A percentile compares a stretch with the other conserved stretches of the same genome.
Evolutionary conservation across 2,113 vertebrate species (phyloP).

Genomic region (Columba janthina): DNA sequence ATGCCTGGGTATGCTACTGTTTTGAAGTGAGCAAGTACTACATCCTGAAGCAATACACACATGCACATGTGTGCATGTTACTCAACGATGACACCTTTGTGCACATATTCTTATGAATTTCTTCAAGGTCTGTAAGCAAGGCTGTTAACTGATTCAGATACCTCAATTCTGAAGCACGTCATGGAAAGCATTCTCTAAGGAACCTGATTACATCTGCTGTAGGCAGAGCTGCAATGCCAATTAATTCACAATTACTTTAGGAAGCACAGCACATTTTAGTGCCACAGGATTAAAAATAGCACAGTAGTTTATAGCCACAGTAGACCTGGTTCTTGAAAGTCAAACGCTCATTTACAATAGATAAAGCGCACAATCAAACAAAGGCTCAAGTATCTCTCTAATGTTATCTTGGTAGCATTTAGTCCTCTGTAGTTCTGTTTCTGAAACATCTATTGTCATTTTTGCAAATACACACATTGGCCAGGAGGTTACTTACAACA

Average conservation of each 20-base stretch:
- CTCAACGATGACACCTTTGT: background rate
- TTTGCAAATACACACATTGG: rapidly evolving
- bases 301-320: background rate
- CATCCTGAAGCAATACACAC: background rate
- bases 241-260: background rate
- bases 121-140: background rate
- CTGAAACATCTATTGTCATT: background rate
- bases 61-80: rapidly evolving
- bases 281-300: background rate
- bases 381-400: background rate
- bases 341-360: background rate
- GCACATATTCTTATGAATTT: background rate
- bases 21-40: rapidly evolving
- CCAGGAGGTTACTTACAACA: background rate
- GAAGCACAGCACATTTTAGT: background rate
- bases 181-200: background rate
- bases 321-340: background rate
- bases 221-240: background rate
- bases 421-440: background rate
- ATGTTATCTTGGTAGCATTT: background rate
- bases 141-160: rapidly evolving
- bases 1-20: background rate
- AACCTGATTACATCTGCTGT: background rate
- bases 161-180: background rate
- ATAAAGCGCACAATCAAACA: background rate